A percentile compares a stretch with the other conserved stretches of the same genome.
phyloP scores from a whole-genome alignment of 2,797 vertebrate species.

The Macroramphosus scolopax region DNA sequence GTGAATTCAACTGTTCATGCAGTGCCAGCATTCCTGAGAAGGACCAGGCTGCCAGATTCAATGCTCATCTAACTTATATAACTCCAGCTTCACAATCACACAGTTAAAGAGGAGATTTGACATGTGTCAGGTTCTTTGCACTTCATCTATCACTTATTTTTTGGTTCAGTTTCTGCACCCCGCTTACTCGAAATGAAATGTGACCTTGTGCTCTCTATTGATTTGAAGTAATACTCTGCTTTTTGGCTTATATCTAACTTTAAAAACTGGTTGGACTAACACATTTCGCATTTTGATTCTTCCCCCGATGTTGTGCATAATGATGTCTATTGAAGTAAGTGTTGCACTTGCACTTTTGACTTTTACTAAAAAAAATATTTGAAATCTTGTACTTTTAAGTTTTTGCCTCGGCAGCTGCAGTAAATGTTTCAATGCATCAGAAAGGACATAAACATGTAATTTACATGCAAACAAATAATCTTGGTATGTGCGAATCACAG shows the following conservation, averaged over 20 bases:
- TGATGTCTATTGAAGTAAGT: too few relatives aligned
- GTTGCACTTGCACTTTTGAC: too few relatives aligned
- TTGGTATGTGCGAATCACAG: too few relatives aligned
- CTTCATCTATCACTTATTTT: slow-evolving; percentile 1
- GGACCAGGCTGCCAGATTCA: slow-evolving; percentile 22
- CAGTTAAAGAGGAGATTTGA: slow-evolving; percentile 9
- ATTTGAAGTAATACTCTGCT: too few relatives aligned
- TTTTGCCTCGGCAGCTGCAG: slow-evolving; percentile 13
- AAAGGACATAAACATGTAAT: slow-evolving; percentile 7
- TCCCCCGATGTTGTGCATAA: too few relatives aligned
- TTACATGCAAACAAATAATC: not conserved
- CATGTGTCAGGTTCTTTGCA: slow-evolving; percentile 11
- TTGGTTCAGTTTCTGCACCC: slow-evolving; percentile 8
- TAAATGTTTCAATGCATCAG: not conserved
- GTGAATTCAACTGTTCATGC: slow-evolving; percentile 33
- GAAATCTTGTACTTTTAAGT: slow-evolving; percentile 24
- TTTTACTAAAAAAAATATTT: too few relatives aligned
- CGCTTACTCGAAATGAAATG: slow-evolving; percentile 7
- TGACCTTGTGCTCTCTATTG: too few relatives aligned
- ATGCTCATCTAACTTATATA: slow-evolving; percentile 44
- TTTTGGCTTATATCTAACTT: too few relatives aligned
- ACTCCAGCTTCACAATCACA: slow-evolving; percentile 15
- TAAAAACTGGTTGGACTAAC: too few relatives aligned
- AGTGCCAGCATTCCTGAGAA: slow-evolving; percentile 29
- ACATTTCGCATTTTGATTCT: too few relatives aligned